Evolutionary conservation across 2,888 invertebrate species (phyloP).

Genomic region (Pachymerium ferrugineum): DNA sequence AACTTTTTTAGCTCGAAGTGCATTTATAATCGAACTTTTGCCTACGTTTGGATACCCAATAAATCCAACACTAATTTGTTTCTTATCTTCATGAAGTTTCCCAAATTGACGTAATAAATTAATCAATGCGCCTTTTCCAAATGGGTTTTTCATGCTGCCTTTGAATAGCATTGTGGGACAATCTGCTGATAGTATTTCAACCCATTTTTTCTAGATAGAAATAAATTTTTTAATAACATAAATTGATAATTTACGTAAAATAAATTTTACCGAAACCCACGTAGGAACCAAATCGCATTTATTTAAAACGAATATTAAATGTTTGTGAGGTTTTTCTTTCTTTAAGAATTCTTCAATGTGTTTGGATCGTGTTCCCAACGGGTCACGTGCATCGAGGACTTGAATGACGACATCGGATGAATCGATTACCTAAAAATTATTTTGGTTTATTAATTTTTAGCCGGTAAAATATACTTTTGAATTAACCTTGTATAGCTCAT

Average conservation of each 20-base stretch:
- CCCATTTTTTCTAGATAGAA: conserved; percentile 73
- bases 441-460: neutral
- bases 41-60: conserved; percentile 99
- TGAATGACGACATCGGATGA: conserved; percentile 96
- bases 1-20: conserved; percentile 90
- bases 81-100: conserved; percentile 90
- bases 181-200: conserved; percentile 84
- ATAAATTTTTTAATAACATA: conserved; percentile 4
- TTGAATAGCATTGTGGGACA: conserved; percentile 98
- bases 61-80: conserved; percentile 97
- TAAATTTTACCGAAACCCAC: conserved; percentile 71
- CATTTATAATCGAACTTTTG: conserved; percentile 97
- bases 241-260: neutral
- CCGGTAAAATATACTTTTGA: neutral
- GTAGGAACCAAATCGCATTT: conserved; percentile 86
- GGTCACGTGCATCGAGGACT: conserved; percentile 94
- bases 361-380: conserved; percentile 88
- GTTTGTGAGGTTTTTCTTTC: conserved; percentile 94
- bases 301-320: conserved; percentile 92
- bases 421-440: conserved; percentile 62
- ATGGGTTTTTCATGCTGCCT: conserved; percentile 96
- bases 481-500: conserved; percentile 93
- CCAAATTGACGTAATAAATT: conserved; percentile 91
- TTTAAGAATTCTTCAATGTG: conserved; percentile 87
- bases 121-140: conserved; percentile 95